These are phyloP conservation scores for Leucopsar rothschildi DNA, from an alignment of 2,113 vertebrate genomes.

Conservation along the genomic window DNA sequence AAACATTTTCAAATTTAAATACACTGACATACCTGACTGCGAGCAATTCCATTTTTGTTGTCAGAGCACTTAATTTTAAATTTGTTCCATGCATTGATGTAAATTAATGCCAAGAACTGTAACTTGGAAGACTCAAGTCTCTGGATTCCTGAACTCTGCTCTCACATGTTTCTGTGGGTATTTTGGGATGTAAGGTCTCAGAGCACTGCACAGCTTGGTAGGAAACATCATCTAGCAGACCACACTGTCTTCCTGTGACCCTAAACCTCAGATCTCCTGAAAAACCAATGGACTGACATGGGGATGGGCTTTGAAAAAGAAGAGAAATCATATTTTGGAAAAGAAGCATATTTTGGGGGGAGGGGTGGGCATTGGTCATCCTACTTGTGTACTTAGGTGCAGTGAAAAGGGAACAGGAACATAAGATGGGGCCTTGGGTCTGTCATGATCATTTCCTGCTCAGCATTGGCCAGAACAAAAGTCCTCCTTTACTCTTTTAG, in stretches of 20 bases:
- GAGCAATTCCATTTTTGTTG: neutral
- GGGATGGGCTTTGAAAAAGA: neutral
- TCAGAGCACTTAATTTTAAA: neutral
- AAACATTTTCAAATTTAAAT: neutral
- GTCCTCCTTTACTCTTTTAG: neutral
- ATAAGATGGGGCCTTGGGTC: neutral
- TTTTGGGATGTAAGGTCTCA: neutral
- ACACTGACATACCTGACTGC: neutral
- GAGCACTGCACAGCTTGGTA: neutral
- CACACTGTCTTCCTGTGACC: neutral
- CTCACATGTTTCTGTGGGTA: rapidly evolving
- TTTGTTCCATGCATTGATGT: neutral
- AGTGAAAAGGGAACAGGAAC: neutral
- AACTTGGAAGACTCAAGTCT: neutral
- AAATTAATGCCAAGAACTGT: neutral
- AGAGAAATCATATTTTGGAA: neutral
- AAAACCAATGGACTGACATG: neutral
- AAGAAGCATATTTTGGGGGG: neutral
- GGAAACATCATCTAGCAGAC: rapidly evolving
- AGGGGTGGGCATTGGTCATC: neutral
- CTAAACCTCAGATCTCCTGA: neutral
- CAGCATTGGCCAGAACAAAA: neutral
- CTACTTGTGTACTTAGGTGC: neutral
- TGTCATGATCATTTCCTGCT: neutral
- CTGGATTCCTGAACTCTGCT: neutral